Base-by-base conservation (phyloP, 53 echinoderm and acorn worm genomes). In the Echinarachnius parma region DNA sequence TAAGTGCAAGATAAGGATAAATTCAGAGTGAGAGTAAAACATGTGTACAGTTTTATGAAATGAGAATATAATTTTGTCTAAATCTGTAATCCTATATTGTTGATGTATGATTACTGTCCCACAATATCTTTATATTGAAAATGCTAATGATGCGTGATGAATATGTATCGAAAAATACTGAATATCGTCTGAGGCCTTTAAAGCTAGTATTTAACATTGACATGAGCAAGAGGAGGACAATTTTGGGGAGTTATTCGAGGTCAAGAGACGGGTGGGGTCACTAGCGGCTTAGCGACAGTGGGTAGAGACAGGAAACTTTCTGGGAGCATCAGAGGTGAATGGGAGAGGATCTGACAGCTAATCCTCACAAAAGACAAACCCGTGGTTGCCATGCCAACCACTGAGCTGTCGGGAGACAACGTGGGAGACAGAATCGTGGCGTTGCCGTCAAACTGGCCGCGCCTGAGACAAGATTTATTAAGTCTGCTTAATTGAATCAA, bases 261-360 rank as follows among this genome's bases (percentile, higher is more conserved):
- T 46, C 48, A 66, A 10, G 31, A 66, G 66, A 66, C 66, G 66
- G 66, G 66, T 31, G 66, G 66, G 66, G 66, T 66, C 66, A 26
- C 66, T 31, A 27, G 48, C 29, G 47, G 66, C 66, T 66, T 66
- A 47, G 15, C 48, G 31, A 47, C 66, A 22, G 47, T 28, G 46
- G 66, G 34, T 39, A 47, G 42, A 66, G 66, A 66, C 66, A 66
- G 66, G 66, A 66, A 66, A 31, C 48, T 33, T 28, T 47, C 48
- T 27, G 27, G 46, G 26, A 48, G 24, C 66, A 66, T 66, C 47
- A 47, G 66, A 66, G 66, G 66, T 46, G 66, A 66, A 47, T n/a
- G 66, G 22, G 28, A 24, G 46, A 45, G 33, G 66, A 66, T 66
- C 24, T 66, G 66, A 66, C 66, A 66, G n/a, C 47, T 66, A 66